These are phyloP conservation scores for Neoitamus cyanurus DNA, from an alignment of 2,888 invertebrate species.

Conservation along the genomic window DNA sequence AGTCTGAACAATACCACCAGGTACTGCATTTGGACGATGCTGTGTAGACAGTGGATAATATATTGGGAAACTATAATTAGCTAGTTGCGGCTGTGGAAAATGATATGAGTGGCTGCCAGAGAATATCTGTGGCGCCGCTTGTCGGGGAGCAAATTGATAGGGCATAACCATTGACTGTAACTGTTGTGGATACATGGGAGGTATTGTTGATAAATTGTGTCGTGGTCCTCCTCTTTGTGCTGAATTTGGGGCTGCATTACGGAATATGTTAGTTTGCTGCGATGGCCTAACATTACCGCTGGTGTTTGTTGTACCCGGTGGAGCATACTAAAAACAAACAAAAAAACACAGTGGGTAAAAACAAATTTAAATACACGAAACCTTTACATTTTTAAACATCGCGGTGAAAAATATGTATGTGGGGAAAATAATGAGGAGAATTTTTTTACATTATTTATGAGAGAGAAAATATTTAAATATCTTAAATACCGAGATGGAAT, in stretches of 20 bases:
- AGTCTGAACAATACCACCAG: slow-evolving; percentile 3
- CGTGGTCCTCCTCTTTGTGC: slow-evolving; percentile 55
- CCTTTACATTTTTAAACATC: too few relatives aligned
- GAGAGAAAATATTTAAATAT: too few relatives aligned
- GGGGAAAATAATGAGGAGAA: too few relatives aligned
- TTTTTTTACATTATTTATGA: too few relatives aligned
- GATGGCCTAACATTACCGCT: slow-evolving; percentile 53
- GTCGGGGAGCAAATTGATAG: slow-evolving; percentile 57
- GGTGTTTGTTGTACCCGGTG: slow-evolving; percentile 59
- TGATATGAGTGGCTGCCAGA: slow-evolving; percentile 56
- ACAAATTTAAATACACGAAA: too few relatives aligned
- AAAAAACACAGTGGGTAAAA: not conserved
- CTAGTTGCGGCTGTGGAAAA: slow-evolving; percentile 55
- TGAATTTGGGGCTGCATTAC: slow-evolving; percentile 58
- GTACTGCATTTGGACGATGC: slow-evolving; percentile 57
- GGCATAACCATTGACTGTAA: slow-evolving; percentile 60
- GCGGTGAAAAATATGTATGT: too few relatives aligned
- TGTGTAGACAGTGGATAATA: slow-evolving; percentile 55
- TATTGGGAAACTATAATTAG: not conserved
- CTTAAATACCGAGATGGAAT: too few relatives aligned
- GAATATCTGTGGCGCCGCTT: slow-evolving; percentile 57
- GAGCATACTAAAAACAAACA: slow-evolving; percentile 58
- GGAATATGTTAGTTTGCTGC: slow-evolving; percentile 59
- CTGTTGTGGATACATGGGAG: slow-evolving; percentile 59
- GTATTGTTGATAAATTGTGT: slow-evolving; percentile 43